Evolutionary conservation across 2,797 vertebrate species (phyloP).

Genomic region (Melanotaenia nigrans): DNA sequence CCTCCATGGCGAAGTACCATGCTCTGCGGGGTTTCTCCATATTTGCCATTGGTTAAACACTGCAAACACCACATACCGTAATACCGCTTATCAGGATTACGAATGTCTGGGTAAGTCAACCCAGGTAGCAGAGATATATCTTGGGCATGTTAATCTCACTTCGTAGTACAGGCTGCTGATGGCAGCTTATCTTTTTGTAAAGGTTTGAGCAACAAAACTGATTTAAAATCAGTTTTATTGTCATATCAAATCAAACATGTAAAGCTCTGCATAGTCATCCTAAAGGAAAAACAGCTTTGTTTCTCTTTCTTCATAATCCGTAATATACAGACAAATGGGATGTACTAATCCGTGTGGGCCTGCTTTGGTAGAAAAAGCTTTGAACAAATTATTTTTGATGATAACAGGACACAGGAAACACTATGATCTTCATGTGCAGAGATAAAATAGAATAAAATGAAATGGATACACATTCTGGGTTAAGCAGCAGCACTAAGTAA

Average conservation of each 20-base stretch:
- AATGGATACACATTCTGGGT: neutral
- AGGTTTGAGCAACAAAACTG: neutral
- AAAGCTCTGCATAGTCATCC: neutral
- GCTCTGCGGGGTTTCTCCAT: too few species aligned
- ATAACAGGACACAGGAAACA: neutral
- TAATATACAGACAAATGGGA: neutral
- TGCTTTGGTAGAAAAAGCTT: neutral
- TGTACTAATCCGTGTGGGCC: neutral
- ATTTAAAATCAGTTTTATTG: conserved; percentile 1
- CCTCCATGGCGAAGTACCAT: too few species aligned
- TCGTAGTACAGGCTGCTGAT: neutral
- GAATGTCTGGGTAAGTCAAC: too few species aligned
- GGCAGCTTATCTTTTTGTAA: neutral
- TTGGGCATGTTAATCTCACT: too few species aligned
- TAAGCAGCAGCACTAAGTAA: neutral
- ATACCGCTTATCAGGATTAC: too few species aligned
- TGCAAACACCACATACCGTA: too few species aligned
- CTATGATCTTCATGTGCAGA: neutral
- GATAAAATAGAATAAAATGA: neutral
- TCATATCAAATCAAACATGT: neutral
- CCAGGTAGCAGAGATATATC: too few species aligned
- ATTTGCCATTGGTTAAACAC: too few species aligned
- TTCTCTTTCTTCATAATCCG: conserved; percentile 2
- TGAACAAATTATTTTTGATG: conserved; percentile 13
- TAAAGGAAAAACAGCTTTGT: neutral